Evolutionary conservation across 2,113 vertebrate genomes (phyloP).

Genomic region (Ursus arctos): DNA sequence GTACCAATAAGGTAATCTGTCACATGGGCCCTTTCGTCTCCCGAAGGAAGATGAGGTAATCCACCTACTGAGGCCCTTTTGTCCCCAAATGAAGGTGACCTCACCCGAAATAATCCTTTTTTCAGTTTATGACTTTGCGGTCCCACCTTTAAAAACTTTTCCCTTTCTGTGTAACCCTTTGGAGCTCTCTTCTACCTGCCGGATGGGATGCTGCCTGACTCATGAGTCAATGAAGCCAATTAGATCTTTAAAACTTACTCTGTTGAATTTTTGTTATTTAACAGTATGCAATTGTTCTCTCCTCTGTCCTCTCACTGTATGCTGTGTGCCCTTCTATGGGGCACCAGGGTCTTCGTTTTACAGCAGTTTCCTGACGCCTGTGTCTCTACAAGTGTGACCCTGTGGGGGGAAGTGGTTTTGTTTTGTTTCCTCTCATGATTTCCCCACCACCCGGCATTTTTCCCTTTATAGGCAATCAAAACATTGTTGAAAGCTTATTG

Average conservation of each 20-base stretch:
- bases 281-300: background rate
- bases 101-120: background rate
- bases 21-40: background rate
- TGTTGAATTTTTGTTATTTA: background rate
- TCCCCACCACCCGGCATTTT: background rate
- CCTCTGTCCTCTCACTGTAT: accelerated
- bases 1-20: background rate
- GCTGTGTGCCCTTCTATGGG: background rate
- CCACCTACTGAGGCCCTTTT: background rate
- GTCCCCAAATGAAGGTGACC: background rate
- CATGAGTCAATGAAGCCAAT: background rate
- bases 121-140: background rate
- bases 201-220: background rate
- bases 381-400: background rate
- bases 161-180: background rate
- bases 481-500: background rate
- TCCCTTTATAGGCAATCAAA: background rate
- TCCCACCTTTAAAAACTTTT: background rate
- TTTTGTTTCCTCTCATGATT: slow-evolving; percentile 15
- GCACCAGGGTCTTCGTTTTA: background rate
- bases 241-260: background rate
- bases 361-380: background rate
- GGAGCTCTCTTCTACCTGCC: background rate
- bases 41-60: background rate
- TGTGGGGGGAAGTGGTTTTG: background rate